Evolutionary conservation across 2,888 invertebrate genomes (phyloP), one percentile per base, ranked within the genome.

Genomic region (Mythimna impura): DNA sequence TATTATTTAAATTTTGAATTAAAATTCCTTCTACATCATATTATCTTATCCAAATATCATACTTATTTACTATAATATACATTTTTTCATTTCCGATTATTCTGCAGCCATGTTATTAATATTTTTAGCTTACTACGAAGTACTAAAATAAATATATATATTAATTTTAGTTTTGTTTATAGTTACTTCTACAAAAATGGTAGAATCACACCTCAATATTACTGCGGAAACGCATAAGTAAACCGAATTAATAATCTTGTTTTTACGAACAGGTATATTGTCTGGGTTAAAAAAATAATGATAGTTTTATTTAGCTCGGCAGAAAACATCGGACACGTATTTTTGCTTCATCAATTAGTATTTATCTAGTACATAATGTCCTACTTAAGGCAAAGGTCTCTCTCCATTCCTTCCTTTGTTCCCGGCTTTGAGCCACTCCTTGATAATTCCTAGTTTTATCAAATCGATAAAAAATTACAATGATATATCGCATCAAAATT

Each of bases 41-140:
- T 74, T 60, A 54, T 54, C 74, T 66, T 69, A 78, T 78, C 30
- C n/a, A 60, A 55, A 74, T 74, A 40, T 30, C 36, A 57, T 57
- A 73, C 40, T 58, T 66, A 70, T 54, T 57, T 36, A 74, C 25
- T 22, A 20, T 30, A 17, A 1, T 52, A 30, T 55, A 57, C 10
- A 34, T 55, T 43, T 64, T 63, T 36, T 17, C 12, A 4, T 30
- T 65, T 22, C 6, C 58, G 9, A 1, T 14, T 50, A 2, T 58
- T 73, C 22, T 57, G 5, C n/a, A 22, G 66, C 52, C 9, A 64
- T 40, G 6, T 65, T 47, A 7, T 54, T 25, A 5, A 74, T 50
- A 55, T 47, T 71, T 70, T 79, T 71, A 75, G 43, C 65, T 58
- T 47, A 62, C 34, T n/a, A 55, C 3, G 6, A 55, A 55, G 43